Base-by-base conservation (phyloP, 2,888 invertebrate genomes). In the Drosophila anomalata region DNA sequence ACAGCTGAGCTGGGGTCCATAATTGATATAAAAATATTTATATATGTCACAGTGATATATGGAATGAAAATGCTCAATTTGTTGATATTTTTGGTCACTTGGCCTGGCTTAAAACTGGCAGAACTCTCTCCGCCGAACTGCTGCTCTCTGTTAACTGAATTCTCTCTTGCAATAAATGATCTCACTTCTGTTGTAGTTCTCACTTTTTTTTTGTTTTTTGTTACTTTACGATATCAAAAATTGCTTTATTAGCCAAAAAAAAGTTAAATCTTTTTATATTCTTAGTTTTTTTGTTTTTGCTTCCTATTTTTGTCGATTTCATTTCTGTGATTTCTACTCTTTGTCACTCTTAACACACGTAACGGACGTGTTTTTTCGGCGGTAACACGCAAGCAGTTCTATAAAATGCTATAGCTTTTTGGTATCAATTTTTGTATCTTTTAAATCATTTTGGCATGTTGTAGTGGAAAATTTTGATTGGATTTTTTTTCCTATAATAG, bases 191-290 rank as follows among this genome's bases (percentile, higher is more conserved):
- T 46, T 56, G 59, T 55, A 54, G 61, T 57, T 69, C 78, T 75
- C 70, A 44, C 50, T 58, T 60, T 60, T 60, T 60, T 69, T 52
- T n/a, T 36, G n/a, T 36, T n/a, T 36, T n/a, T n/a, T 29, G 29
- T 29, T 53, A 52, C 31, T 70, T 87, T 80, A 82, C 82, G 84
- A 84, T 87, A 87, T 87, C 66, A 83, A 82, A 83, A 82, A 84
- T 84, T 78, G 83, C 83, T 81, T 82, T 86, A 81, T 86, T 79
- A 73, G 76, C 86, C 83, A 77, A 77, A 85, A 81, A 81, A 70
- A 39, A 63, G 73, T 75, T 74, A 73, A 78, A 73, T 67, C 72
- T 77, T 75, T 61, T 74, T 75, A 56, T 83, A 60, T 66, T 69
- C 73, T 60, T 56, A 57, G 51, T 50, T 42, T 61, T 14, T 67